phyloP scores from a whole-genome alignment of 2,888 invertebrate species.

The Andrena bicolor region DNA sequence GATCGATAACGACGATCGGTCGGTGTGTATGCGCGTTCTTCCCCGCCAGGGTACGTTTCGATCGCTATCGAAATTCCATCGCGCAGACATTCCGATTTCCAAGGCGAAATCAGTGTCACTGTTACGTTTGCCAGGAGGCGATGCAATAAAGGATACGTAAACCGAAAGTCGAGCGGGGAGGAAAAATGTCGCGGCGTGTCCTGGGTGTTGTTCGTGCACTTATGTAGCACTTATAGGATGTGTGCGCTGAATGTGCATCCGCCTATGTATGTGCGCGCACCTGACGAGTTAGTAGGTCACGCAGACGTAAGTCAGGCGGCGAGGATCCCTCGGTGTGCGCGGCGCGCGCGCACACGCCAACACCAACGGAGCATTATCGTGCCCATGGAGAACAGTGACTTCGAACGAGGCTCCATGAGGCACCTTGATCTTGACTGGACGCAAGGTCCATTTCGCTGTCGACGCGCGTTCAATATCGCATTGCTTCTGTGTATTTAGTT shows the following conservation, averaged over 20 bases:
- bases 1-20: not conserved
- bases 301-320: slow-evolving; percentile 55
- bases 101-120: slow-evolving; percentile 12
- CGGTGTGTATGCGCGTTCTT: not conserved
- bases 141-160: slow-evolving; percentile 25
- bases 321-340: slow-evolving; percentile 24
- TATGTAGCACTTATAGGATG: slow-evolving; percentile 55
- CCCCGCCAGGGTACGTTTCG: not conserved
- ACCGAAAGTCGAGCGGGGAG: slow-evolving; percentile 31
- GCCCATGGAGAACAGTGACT: slow-evolving; percentile 54
- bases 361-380: slow-evolving; percentile 54
- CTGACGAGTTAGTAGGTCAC: slow-evolving; percentile 76
- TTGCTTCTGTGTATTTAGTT: slow-evolving; percentile 29
- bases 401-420: slow-evolving; percentile 53
- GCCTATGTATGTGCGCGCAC: slow-evolving; percentile 33
- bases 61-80: not conserved
- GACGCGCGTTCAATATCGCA: slow-evolving; percentile 52
- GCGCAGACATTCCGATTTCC: slow-evolving; percentile 2
- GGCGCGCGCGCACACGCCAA: slow-evolving; percentile 3
- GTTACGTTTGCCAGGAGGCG: slow-evolving; percentile 7
- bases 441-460: slow-evolving; percentile 72
- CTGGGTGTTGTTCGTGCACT: slow-evolving; percentile 59
- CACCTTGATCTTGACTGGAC: slow-evolving; percentile 80
- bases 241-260: slow-evolving; percentile 52
- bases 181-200: slow-evolving; percentile 30